Evolutionary conservation across 2,113 vertebrate genomes (phyloP), one percentile per base, ranked within the genome.

Genomic region (Ancistrus triradiatus): DNA sequence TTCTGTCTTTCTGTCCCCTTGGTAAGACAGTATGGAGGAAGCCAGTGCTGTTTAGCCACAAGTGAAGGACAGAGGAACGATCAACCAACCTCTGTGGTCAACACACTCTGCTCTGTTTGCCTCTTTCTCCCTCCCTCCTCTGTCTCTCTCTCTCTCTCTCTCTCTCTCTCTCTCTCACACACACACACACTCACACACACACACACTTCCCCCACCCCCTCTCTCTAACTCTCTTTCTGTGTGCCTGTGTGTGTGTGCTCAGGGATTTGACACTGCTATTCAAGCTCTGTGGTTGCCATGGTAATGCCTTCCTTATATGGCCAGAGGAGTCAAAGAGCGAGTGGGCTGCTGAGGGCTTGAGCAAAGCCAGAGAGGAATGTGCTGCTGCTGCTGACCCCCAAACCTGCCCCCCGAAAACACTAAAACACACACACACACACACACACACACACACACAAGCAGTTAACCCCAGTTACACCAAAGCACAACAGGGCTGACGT

Each of bases 211-310:
- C 70, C 63, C 73, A 77, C 69, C 70, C 59, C 66, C 66, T 59
- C 70, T 65, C 72, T 37, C 46, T 62, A 25, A 38, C 44, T 56
- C 35, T 81, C 62, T 46, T 48, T 49, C 64, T 58, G 55, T 51
- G 52, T 66, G 78, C 75, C 81, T 85, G 85, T 82, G 84, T 84
- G 75, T 87, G 86, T 87, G 83, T 86, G 88, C 85, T 85, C 75
- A 88, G 86, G 86, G 88, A 90, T 90, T 90, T 90, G 87, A 89
- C 87, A 90, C 86, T 89, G 86, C 89, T 90, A 90, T 90, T 89
- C 86, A 90, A 90, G 86, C 88, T 82, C 85, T 82, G 75, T 75
- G 72, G 89, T 90, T 90, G 84, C 88, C 86, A 90, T 88, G 89
- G 81, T 74, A 51, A 82, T 58, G 74, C 63, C 78, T 86, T 79